A percentile compares a stretch with the other conserved stretches of the same genome.
phyloP scores from a whole-genome alignment of 37 sponge, comb jelly and placozoan species.

The Tethya wilhelma region DNA sequence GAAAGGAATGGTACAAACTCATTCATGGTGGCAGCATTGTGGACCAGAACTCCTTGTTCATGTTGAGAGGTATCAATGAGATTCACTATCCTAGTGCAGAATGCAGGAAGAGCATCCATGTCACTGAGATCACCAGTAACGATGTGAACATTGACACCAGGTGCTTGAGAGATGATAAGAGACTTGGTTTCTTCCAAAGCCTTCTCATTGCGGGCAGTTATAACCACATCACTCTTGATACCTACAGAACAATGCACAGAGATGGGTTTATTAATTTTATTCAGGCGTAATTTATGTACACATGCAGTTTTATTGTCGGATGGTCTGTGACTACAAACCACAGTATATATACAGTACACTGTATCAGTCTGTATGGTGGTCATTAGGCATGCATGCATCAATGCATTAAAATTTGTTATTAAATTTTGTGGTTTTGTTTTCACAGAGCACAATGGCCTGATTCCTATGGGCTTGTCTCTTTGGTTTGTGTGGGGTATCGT shows the following conservation, averaged over 20 bases:
- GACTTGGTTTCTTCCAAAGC: constrained; percentile 61
- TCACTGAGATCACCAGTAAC: constrained; percentile 52
- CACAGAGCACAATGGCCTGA: no score
- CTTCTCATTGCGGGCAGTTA: constrained; percentile 38
- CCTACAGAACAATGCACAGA: no score
- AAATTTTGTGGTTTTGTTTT: no score
- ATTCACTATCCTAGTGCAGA: neutral
- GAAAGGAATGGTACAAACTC: constrained; percentile 38
- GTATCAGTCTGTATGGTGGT: neutral
- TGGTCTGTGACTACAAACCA: neutral
- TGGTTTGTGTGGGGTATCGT: no score
- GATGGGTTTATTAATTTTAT: no score
- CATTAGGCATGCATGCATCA: no score
- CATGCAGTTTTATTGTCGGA: no score
- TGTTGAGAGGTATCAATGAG: constrained; percentile 9
- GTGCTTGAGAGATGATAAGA: constrained; percentile 15
- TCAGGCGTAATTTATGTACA: no score
- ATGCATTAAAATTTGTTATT: no score
- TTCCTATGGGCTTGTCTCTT: no score
- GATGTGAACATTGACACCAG: constrained; percentile 37
- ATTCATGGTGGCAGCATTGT: constrained; percentile 75
- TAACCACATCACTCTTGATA: constrained; percentile 41
- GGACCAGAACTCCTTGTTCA: constrained; percentile 51
- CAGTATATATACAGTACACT: neutral
- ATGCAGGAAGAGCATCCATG: constrained; percentile 23